A percentile compares a stretch with the other conserved stretches of the same genome.
Evolutionary conservation across 2,113 vertebrate species (phyloP).

Genomic region (Archocentrus centrarchus): DNA sequence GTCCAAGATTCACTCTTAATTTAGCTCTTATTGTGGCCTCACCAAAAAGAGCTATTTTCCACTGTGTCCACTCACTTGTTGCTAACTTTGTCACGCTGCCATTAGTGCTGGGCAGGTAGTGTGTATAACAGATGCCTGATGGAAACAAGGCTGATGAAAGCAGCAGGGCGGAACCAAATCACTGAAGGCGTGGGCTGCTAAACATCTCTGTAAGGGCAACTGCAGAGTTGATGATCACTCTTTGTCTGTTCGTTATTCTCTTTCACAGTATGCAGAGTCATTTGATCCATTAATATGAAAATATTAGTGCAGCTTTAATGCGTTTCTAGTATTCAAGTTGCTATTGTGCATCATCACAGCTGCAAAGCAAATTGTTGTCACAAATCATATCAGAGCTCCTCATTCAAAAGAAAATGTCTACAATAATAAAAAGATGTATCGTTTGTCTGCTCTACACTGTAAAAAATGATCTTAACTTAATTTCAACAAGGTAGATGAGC

Average conservation of each 20-base stretch:
- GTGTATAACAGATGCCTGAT: not conserved
- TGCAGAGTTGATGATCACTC: not conserved
- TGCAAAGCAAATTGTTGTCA: not conserved
- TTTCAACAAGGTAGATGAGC: not conserved
- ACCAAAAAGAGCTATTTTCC: not conserved
- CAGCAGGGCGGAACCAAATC: not conserved
- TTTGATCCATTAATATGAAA: conserved; percentile 1
- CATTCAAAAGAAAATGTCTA: conserved; percentile 2
- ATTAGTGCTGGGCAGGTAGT: conserved; percentile 2
- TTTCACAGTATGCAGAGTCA: conserved; percentile 11
- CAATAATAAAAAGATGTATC: conserved; percentile 1
- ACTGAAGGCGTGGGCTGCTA: not conserved
- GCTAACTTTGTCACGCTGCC: conserved; percentile 3
- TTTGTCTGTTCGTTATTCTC: conserved; percentile 1
- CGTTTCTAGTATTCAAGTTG: conserved; percentile 11
- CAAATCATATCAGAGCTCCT: conserved; percentile 6
- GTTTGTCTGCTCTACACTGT: not conserved
- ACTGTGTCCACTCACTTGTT: not conserved
- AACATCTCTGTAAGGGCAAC: not conserved
- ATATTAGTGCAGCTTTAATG: conserved; percentile 13
- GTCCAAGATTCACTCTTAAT: not conserved
- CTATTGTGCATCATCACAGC: conserved; percentile 8
- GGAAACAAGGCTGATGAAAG: not conserved
- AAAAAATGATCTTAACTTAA: not conserved
- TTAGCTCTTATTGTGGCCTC: not conserved